Conservation (phyloP, 2,888 invertebrate species). For the Watsonalla cultraria region DNA sequence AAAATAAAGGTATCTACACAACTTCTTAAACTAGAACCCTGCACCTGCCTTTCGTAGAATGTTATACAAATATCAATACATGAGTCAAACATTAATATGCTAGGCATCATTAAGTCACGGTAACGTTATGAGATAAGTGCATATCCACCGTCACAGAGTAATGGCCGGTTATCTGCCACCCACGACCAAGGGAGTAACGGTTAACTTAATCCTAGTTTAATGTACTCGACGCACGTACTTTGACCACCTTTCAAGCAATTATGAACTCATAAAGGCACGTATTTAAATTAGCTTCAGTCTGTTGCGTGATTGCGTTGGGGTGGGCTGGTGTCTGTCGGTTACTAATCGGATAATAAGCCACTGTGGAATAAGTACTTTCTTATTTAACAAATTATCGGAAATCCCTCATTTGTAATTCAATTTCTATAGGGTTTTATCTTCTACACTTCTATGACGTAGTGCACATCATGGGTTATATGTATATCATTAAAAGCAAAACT, state of each 20-base stretch:
- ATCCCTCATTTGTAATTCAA: too few species aligned
- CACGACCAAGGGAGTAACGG: not conserved
- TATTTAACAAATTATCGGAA: too few species aligned
- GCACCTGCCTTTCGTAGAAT: not conserved
- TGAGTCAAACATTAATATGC: not conserved
- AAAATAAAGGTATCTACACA: too few species aligned
- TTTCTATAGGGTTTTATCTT: too few species aligned
- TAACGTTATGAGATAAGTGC: not conserved
- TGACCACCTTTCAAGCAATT: not conserved
- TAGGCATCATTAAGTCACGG: slow-evolving; percentile 4
- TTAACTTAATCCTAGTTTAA: not conserved
- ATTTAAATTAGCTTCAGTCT: not conserved
- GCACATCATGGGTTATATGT: too few species aligned
- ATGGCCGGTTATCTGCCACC: not conserved
- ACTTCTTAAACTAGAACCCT: too few species aligned
- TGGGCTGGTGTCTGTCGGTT: not conserved
- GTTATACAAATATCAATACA: not conserved
- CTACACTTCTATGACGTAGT: too few species aligned
- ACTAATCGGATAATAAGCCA: not conserved
- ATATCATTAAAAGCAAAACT: too few species aligned
- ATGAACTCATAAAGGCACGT: not conserved
- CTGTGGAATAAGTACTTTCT: not conserved
- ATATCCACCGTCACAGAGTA: not conserved
- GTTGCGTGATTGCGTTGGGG: not conserved
- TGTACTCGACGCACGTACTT: not conserved